phyloP scores from a whole-genome alignment of 2,113 vertebrate genomes.

The Stercorarius parasiticus region DNA sequence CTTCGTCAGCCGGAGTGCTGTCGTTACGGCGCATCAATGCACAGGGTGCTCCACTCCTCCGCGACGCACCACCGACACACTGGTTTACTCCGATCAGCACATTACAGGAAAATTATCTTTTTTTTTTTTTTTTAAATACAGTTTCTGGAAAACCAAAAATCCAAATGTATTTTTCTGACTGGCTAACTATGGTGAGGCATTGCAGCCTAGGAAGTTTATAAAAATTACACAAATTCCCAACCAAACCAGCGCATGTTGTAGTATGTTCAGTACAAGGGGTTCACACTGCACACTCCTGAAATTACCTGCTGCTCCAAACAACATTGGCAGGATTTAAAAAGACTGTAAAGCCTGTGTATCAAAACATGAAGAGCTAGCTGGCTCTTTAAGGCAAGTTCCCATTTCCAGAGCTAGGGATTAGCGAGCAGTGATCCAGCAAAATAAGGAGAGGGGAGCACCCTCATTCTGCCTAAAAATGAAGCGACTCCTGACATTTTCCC shows the following conservation, averaged over 20 bases:
- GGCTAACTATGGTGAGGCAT: neutral
- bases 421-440: neutral
- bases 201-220: neutral
- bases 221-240: neutral
- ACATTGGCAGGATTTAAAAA: accelerated
- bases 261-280: neutral
- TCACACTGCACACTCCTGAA: neutral
- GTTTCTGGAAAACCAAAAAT: neutral
- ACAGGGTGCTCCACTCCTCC: neutral
- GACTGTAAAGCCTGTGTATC: neutral
- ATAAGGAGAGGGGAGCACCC: neutral
- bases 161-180: neutral
- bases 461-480: neutral
- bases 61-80: neutral
- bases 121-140: accelerated
- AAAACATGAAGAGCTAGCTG: neutral
- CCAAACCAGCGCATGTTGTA: neutral
- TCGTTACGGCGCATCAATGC: accelerated
- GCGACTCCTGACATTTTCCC: neutral
- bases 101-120: neutral
- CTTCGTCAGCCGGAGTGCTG: accelerated
- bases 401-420: neutral
- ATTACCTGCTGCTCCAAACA: neutral
- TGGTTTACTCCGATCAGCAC: neutral
- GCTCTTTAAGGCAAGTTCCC: neutral